These are phyloP conservation scores for Amphilophus citrinellus DNA, from an alignment of 2,113 vertebrate genomes.

Conservation along the genomic window DNA sequence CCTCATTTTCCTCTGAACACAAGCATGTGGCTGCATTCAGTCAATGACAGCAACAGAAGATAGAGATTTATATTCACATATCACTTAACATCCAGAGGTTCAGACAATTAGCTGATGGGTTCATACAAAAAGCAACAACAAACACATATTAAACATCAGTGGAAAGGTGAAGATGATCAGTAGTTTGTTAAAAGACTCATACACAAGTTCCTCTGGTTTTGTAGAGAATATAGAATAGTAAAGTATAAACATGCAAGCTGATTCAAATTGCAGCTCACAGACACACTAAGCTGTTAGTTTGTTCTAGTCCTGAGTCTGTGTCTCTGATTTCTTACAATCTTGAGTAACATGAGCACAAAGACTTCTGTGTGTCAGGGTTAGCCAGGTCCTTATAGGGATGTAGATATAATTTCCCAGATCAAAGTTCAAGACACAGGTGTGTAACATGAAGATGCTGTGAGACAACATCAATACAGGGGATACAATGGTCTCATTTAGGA, in stretches of 20 bases:
- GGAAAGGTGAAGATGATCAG: too few relatives aligned
- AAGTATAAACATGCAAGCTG: background rate
- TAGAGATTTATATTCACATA: background rate
- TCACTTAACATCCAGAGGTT: background rate
- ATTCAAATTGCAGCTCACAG: conserved; percentile 8
- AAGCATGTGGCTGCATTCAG: background rate
- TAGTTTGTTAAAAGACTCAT: too few relatives aligned
- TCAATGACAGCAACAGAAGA: too few relatives aligned
- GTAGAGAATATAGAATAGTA: background rate
- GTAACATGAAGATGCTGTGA: conserved; percentile 70
- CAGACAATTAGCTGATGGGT: background rate
- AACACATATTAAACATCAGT: background rate
- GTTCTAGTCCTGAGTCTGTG: conserved; percentile 30
- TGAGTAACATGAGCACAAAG: conserved; percentile 65
- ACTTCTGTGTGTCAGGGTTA: conserved; percentile 54
- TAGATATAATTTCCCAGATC: conserved; percentile 70
- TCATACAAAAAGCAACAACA: background rate
- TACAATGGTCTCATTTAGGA: conserved; percentile 72
- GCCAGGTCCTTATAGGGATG: conserved; percentile 46
- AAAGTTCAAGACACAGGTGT: conserved; percentile 60
- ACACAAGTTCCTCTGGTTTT: background rate
- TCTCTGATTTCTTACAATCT: conserved; percentile 40
- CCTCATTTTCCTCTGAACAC: background rate
- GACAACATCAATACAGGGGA: conserved; percentile 46
- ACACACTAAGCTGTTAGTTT: conserved; percentile 43